Conservation (phyloP, 2,113 vertebrate species). For the Oncorhynchus gorbuscha region DNA sequence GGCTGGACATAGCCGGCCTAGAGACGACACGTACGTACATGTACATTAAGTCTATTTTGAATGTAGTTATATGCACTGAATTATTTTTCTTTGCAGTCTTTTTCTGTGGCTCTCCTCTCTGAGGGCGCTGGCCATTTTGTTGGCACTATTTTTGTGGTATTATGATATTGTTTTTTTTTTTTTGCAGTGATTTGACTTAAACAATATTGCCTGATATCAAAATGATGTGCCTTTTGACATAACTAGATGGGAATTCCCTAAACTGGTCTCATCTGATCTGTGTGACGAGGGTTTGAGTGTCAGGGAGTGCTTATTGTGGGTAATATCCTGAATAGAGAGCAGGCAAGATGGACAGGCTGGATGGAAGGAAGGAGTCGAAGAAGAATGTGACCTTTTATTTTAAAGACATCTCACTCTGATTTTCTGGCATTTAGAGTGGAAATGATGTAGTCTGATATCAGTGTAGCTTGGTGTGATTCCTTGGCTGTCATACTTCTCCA, state of each 20-base stretch:
- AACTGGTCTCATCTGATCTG: slow-evolving; percentile 19
- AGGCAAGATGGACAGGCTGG: slow-evolving; percentile 18
- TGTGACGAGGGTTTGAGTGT: slow-evolving; percentile 51
- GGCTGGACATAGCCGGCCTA: slow-evolving; percentile 36
- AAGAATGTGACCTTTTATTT: slow-evolving; percentile 21
- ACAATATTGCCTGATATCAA: slow-evolving; percentile 75
- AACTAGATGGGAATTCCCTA: slow-evolving; percentile 55
- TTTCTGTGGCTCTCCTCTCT: slow-evolving; percentile 41
- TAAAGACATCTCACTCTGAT: slow-evolving; percentile 46
- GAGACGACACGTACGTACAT: slow-evolving; percentile 59
- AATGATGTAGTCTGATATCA: slow-evolving; percentile 19
- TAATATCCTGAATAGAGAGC: slow-evolving; percentile 10
- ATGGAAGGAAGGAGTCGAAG: slow-evolving; percentile 13
- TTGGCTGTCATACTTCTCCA: slow-evolving; percentile 39
- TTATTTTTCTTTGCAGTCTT: slow-evolving; percentile 39
- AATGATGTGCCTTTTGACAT: slow-evolving; percentile 79
- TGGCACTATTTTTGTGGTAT: slow-evolving; percentile 65
- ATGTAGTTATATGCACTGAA: slow-evolving; percentile 82
- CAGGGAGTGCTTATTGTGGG: slow-evolving; percentile 28
- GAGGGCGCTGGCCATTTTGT: slow-evolving; percentile 50
- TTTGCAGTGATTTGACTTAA: slow-evolving; percentile 69
- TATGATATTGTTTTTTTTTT: slow-evolving; percentile 44
- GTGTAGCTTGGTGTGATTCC: slow-evolving; percentile 26
- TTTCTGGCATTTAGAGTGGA: slow-evolving; percentile 16
- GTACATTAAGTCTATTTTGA: slow-evolving; percentile 72